phyloP scores from a whole-genome alignment of 2,888 invertebrate genomes.

The Caenorhabditis angaria region DNA sequence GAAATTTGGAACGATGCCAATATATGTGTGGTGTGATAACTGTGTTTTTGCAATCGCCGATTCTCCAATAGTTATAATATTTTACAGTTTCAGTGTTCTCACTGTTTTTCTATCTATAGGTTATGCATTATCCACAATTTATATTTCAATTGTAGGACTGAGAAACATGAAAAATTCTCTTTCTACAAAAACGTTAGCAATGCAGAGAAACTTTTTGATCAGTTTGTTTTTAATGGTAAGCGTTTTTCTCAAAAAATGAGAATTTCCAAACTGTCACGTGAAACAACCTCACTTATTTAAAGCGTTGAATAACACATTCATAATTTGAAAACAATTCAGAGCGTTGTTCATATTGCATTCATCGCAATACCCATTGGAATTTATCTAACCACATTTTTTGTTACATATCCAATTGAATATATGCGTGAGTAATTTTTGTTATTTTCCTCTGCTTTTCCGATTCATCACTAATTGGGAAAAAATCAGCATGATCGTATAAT shows the following conservation, averaged over 20 bases:
- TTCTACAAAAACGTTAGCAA: neutral
- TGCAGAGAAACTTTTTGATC: neutral
- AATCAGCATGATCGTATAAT: neutral
- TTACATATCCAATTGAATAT: neutral
- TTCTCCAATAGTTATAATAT: neutral
- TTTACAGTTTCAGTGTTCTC: neutral
- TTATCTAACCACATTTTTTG: neutral
- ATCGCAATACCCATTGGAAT: too few relatives aligned
- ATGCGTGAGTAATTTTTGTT: neutral
- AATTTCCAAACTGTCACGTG: too few relatives aligned
- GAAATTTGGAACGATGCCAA: neutral
- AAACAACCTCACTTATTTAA: too few relatives aligned
- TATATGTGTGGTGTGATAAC: neutral
- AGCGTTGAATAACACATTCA: too few relatives aligned
- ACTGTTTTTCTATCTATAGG: neutral
- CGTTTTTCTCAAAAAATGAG: neutral
- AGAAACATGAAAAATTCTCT: neutral
- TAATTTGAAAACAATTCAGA: too few relatives aligned
- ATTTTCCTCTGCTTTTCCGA: too few relatives aligned
- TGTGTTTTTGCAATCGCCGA: neutral
- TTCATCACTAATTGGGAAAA: too few relatives aligned
- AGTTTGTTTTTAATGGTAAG: neutral
- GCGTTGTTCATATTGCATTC: neutral
- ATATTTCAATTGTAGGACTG: neutral
- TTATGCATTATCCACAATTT: neutral